phyloP scores from a whole-genome alignment of 2,797 vertebrate species.

The Lates japonicus region DNA sequence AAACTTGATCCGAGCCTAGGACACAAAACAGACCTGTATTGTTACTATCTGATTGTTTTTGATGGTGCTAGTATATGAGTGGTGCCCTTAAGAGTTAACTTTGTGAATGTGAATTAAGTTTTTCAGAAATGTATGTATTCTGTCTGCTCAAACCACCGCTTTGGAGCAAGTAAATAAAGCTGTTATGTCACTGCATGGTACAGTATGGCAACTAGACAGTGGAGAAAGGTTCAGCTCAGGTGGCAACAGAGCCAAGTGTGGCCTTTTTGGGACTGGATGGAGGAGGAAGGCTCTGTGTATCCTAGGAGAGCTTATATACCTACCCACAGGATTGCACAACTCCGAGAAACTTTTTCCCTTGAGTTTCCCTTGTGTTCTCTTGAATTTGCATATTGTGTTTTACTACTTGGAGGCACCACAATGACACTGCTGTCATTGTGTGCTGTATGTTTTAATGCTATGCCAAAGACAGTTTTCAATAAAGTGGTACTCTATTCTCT shows the following conservation, averaged over 20 bases:
- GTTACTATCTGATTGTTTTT: neutral
- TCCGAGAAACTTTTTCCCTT: neutral
- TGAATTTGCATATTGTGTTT: neutral
- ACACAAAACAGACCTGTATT: slow-evolving; percentile 33
- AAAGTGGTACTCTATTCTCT: neutral
- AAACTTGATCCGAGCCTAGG: slow-evolving; percentile 95
- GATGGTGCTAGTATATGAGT: neutral
- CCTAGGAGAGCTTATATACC: neutral
- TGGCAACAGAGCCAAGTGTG: neutral
- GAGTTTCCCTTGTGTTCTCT: neutral
- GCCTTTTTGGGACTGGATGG: neutral
- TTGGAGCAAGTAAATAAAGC: neutral
- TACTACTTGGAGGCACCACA: neutral
- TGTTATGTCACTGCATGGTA: neutral
- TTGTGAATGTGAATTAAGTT: neutral
- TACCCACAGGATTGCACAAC: neutral
- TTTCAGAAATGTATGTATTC: neutral
- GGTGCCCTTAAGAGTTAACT: no score
- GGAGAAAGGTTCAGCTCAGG: neutral
- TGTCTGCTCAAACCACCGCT: neutral
- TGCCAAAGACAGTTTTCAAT: neutral
- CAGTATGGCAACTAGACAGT: neutral
- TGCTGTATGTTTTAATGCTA: neutral
- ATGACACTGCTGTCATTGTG: neutral
- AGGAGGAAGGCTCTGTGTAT: neutral